Evolutionary conservation across 2,113 vertebrate species (phyloP).

Genomic region (Numida meleagris): DNA sequence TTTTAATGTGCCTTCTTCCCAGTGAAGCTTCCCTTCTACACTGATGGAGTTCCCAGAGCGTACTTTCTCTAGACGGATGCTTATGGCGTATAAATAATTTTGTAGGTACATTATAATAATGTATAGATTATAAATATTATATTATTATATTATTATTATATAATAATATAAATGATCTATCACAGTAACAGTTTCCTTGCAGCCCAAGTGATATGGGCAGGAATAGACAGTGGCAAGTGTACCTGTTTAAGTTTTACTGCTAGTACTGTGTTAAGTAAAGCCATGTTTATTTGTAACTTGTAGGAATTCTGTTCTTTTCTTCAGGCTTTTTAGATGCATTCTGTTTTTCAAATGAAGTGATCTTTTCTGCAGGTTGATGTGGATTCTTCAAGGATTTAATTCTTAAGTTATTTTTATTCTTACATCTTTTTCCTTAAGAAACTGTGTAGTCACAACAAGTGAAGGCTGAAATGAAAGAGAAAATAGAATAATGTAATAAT

Average conservation of each 20-base stretch:
- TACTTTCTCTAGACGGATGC: not conserved
- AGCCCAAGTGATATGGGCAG: not conserved
- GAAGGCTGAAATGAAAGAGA: not conserved
- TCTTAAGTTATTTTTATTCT: not conserved
- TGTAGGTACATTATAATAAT: constrained; percentile 33
- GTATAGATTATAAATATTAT: too few relatives aligned
- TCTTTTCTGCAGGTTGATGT: not conserved
- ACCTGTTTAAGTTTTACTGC: not conserved
- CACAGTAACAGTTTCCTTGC: not conserved
- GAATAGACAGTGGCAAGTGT: not conserved
- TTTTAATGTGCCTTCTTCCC: not conserved
- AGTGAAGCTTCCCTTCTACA: not conserved
- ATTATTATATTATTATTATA: too few relatives aligned
- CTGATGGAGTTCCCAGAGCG: not conserved
- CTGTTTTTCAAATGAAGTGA: not conserved
- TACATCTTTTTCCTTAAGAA: not conserved
- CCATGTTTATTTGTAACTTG: not conserved
- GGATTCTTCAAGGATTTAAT: not conserved
- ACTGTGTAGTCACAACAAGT: not conserved
- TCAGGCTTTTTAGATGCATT: not conserved
- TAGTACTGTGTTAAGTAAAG: not conserved
- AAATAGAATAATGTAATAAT: not conserved
- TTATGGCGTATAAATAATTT: constrained; percentile 61
- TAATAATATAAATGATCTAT: constrained; percentile 59
- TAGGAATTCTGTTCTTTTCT: not conserved